Percentiles rank a stretch among this genome's conserved stretches.
phyloP scores from a whole-genome alignment of 2,797 vertebrate species.

The Coranthus polyacanthus region DNA sequence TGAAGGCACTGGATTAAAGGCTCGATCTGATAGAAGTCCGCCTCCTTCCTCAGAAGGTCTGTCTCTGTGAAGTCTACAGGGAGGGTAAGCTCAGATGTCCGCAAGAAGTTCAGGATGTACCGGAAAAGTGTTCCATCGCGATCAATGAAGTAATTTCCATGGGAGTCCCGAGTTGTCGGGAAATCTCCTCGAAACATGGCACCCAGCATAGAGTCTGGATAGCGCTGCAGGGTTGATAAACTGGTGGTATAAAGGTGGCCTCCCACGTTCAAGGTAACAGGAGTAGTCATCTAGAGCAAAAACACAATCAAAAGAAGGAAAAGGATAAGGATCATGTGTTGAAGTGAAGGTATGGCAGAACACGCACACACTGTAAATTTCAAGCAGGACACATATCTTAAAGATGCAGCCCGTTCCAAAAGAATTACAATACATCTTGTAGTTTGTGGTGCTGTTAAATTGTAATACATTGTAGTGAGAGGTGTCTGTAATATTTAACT shows the following conservation, averaged over 20 bases:
- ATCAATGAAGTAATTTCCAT: conserved; percentile 99
- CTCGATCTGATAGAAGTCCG: conserved; percentile 98
- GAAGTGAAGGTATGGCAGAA: background rate
- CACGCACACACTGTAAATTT: background rate
- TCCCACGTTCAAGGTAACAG: conserved; percentile 98
- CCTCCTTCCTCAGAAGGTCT: conserved; percentile 96
- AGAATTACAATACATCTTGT: background rate
- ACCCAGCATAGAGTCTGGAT: conserved; percentile 98
- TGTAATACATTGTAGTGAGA: conserved; percentile 1
- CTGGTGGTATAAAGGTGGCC: conserved; percentile 98
- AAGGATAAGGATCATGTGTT: background rate
- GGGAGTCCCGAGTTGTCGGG: conserved; percentile 94
- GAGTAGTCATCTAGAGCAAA: conserved; percentile 91
- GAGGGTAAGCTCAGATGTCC: conserved; percentile 96
- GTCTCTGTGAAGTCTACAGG: conserved; percentile 97
- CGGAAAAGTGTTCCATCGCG: conserved; percentile 97
- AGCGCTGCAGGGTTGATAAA: conserved; percentile 94
- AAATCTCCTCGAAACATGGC: conserved; percentile 99
- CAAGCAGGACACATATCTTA: background rate
- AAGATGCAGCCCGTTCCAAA: background rate
- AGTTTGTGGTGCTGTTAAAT: background rate
- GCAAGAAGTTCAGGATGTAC: conserved; percentile 97
- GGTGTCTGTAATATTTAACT: background rate
- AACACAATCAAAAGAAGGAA: conserved; percentile 7
- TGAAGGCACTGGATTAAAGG: conserved; percentile 96